A percentile compares a stretch with the other conserved stretches of the same genome.
Conservation (phyloP, 1,140 invertebrate genomes). For the Riptortus pedestris region DNA sequence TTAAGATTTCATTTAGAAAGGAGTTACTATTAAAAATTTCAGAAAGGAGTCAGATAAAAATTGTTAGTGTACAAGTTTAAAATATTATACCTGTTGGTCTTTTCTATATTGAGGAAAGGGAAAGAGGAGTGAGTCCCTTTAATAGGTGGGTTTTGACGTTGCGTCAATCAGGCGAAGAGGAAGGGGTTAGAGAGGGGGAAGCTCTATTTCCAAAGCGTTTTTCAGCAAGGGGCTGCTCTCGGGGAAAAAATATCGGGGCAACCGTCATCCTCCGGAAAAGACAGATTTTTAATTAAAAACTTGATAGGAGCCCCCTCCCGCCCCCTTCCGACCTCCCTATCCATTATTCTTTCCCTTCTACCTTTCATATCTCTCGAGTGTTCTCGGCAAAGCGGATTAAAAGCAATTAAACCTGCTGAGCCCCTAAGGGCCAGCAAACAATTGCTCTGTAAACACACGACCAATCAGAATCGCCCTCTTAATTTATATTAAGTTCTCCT, state of each 20-base stretch:
- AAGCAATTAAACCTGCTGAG: slow-evolving; percentile 25
- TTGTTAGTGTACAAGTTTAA: too few species aligned
- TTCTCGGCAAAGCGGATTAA: slow-evolving; percentile 25
- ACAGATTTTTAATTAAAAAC: slow-evolving; percentile 30
- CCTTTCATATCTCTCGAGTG: slow-evolving; percentile 17
- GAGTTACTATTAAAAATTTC: too few species aligned
- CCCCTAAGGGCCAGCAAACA: background rate
- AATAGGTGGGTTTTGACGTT: background rate
- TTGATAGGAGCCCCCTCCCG: slow-evolving; percentile 15
- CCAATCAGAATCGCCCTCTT: background rate
- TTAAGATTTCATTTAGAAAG: too few species aligned
- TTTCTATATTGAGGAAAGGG: too few species aligned
- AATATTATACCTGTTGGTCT: too few species aligned
- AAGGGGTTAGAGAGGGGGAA: background rate
- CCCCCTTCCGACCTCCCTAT: background rate
- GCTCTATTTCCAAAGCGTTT: slow-evolving; percentile 14
- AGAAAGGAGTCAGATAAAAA: too few species aligned
- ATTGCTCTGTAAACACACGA: background rate
- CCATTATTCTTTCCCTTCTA: slow-evolving; percentile 18
- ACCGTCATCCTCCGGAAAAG: slow-evolving; percentile 27
- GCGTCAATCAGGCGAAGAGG: background rate
- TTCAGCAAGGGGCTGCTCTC: slow-evolving; percentile 1
- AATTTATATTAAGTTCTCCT: slow-evolving; percentile 10
- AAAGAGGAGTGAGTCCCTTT: too few species aligned
- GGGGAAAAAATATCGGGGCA: slow-evolving; percentile 15